A percentile compares a stretch with the other conserved stretches of the same genome.
Evolutionary conservation across 2,797 vertebrate species (phyloP).

Genomic region (Helicolenus hilgendorfi): DNA sequence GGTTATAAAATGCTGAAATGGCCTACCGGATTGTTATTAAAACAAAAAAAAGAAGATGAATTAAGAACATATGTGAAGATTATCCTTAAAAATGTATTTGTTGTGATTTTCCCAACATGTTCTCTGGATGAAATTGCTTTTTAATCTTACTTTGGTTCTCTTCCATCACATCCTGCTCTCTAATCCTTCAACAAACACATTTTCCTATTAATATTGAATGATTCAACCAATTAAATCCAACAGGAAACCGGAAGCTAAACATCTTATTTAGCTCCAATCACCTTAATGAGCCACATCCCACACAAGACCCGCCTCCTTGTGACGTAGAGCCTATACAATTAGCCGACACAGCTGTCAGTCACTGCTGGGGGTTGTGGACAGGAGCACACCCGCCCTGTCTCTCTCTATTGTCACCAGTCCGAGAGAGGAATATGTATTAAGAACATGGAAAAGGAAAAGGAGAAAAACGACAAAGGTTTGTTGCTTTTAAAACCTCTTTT

Average conservation of each 20-base stretch:
- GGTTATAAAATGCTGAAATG: not conserved
- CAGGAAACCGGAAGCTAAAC: not conserved
- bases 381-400: not conserved
- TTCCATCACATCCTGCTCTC: not conserved
- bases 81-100: not conserved
- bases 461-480: slow-evolving; percentile 70
- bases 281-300: not conserved
- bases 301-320: slow-evolving; percentile 10
- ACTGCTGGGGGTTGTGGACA: slow-evolving; percentile 5
- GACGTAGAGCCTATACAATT: slow-evolving; percentile 12
- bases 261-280: not conserved
- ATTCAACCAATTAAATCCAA: not conserved
- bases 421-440: not conserved
- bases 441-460: slow-evolving; percentile 57
- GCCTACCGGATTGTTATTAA: not conserved
- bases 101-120: not conserved
- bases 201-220: not conserved
- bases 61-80: not conserved
- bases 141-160: not conserved
- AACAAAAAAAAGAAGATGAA: not conserved
- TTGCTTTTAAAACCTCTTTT: not conserved
- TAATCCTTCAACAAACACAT: not conserved
- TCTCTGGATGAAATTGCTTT: not conserved
- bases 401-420: slow-evolving; percentile 53
- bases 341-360: slow-evolving; percentile 55